Base-by-base conservation (phyloP, 2,888 invertebrate species). In the Bombylius discolor region DNA sequence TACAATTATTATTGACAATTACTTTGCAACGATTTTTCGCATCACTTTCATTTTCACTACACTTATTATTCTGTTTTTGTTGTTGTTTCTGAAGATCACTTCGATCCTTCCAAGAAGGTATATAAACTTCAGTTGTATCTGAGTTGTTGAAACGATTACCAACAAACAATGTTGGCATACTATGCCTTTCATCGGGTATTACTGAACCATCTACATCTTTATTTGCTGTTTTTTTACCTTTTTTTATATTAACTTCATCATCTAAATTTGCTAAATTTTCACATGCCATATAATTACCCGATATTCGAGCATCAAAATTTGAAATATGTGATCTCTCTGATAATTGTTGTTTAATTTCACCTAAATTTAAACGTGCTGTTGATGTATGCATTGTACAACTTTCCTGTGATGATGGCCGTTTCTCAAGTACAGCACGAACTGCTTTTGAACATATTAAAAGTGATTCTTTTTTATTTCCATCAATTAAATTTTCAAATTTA, bases 191-290 rank as follows among this genome's bases (percentile, higher is more conserved):
- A 9, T 59, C 75, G 61, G 64, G 64, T 5, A 64, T 65, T 51
- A 31, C 51, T 34, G 13, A 49, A 49, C 3, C 14, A 39, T 12
- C 56, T 23, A 23, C 23, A 23, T 23, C 23, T 23, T 23, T 23
- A 31, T 34, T 9, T 5, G 32, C 4, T 71, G 51, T 75, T 64
- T 53, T 32, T 45, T 55, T 56, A 8, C 48, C 52, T 56, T 70
- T 73, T 61, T 74, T 73, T 47, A 82, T 77, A 67, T 77, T 77
- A 11, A 76, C 76, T 68, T 79, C 79, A 64, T 80, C 81, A 66
- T 81, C 80, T 65, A 85, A 77, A 69, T 82, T 80, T 12, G 80
- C 77, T 60, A 86, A 72, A 75, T 86, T 81, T 69, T 85, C 85
- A 67, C 82, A 85, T 11, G 83, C 83, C 72, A 79, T 78, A 62